A percentile compares a stretch with the other conserved stretches of the same genome.
phyloP scores from a whole-genome alignment of 1,140 invertebrate genomes.

The Pseudomyrmex pallidus region DNA sequence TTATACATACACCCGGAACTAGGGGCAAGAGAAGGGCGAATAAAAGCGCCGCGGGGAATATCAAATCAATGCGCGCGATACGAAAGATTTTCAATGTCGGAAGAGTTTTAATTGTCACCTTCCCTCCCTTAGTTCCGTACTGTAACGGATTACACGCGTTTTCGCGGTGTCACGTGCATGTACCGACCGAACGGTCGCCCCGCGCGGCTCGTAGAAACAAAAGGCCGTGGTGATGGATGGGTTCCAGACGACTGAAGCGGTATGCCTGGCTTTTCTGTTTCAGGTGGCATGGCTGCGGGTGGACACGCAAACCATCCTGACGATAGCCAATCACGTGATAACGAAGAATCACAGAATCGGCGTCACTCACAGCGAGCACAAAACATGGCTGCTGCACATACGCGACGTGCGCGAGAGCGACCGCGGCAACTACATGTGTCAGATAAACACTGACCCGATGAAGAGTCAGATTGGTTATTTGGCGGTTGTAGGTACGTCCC shows the following conservation, averaged over 20 bases:
- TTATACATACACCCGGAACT: neutral
- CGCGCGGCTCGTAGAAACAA: slow-evolving; percentile 37
- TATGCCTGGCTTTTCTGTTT: slow-evolving; percentile 52
- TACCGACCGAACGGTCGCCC: slow-evolving; percentile 6
- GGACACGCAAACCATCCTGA: slow-evolving; percentile 96
- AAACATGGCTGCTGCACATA: slow-evolving; percentile 94
- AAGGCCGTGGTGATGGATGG: slow-evolving; percentile 51
- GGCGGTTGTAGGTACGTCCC: slow-evolving; percentile 92
- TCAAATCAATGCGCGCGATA: slow-evolving; percentile 24
- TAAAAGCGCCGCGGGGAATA: slow-evolving; percentile 2
- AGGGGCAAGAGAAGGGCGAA: neutral
- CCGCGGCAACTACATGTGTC: slow-evolving; percentile 94
- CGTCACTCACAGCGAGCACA: slow-evolving; percentile 92
- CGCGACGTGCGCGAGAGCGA: slow-evolving; percentile 92
- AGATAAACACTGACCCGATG: slow-evolving; percentile 97
- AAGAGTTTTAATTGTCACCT: slow-evolving; percentile 26
- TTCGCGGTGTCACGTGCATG: slow-evolving; percentile 46
- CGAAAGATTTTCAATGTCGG: slow-evolving; percentile 34
- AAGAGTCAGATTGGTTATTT: slow-evolving; percentile 95
- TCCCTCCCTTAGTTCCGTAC: neutral
- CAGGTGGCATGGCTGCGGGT: slow-evolving; percentile 96
- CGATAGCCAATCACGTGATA: slow-evolving; percentile 94
- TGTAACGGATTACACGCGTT: slow-evolving; percentile 48
- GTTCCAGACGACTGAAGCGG: slow-evolving; percentile 49
- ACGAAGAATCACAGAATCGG: slow-evolving; percentile 94